A percentile compares a stretch with the other conserved stretches of the same genome.
Conservation (phyloP, 2,888 invertebrate genomes). For the Venustoraphidia nigricollis region DNA sequence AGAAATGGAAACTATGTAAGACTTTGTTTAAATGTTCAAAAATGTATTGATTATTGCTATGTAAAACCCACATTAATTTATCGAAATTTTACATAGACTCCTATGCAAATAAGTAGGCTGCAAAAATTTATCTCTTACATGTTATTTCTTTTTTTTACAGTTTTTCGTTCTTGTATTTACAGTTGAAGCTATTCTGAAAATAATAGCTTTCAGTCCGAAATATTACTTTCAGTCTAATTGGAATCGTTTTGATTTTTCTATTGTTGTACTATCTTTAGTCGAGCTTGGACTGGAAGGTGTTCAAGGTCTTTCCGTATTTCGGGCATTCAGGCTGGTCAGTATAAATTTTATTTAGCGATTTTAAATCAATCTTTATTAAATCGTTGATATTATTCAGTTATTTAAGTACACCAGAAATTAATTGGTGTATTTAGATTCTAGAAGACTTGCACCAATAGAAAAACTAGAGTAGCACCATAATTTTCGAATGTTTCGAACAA, state of each 20-base stretch:
- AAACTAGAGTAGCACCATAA: too few relatives aligned
- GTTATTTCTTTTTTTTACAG: slow-evolving; percentile 33
- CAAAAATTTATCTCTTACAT: background rate
- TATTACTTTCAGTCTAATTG: slow-evolving; percentile 96
- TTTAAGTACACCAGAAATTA: background rate
- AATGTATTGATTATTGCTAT: slow-evolving; percentile 15
- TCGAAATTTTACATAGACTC: background rate
- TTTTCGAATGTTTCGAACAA: too few relatives aligned
- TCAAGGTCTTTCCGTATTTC: slow-evolving; percentile 89
- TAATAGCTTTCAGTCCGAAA: slow-evolving; percentile 93
- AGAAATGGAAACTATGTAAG: slow-evolving; percentile 92
- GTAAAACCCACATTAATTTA: background rate
- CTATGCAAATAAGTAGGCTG: background rate
- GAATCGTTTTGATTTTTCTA: slow-evolving; percentile 98
- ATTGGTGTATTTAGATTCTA: too few relatives aligned
- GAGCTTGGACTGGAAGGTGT: slow-evolving; percentile 89
- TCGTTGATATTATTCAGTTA: background rate
- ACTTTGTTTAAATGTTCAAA: slow-evolving; percentile 18
- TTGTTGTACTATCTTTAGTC: slow-evolving; percentile 86
- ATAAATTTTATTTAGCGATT: slow-evolving; percentile 2
- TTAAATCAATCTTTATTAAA: background rate
- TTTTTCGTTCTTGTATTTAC: slow-evolving; percentile 96
- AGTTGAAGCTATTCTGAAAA: slow-evolving; percentile 85
- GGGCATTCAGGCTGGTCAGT: slow-evolving; percentile 95
- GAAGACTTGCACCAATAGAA: too few relatives aligned